A percentile compares a stretch with the other conserved stretches of the same genome.
These are phyloP conservation scores for Poliocrania exsul DNA, from an alignment of 2,797 vertebrate genomes.

Conservation along the genomic window DNA sequence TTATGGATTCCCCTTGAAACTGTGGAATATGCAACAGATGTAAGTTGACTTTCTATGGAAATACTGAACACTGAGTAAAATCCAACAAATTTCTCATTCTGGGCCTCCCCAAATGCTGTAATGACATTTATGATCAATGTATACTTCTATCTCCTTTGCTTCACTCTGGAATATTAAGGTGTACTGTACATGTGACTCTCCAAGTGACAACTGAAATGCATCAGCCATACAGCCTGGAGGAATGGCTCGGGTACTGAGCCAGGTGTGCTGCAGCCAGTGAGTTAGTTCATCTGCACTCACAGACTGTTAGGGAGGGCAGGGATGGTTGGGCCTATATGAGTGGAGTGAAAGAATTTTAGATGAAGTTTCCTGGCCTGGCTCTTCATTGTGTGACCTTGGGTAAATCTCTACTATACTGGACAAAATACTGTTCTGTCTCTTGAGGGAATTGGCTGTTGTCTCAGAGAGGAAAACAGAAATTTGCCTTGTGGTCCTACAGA, in stretches of 20 bases:
- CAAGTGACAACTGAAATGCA: not conserved
- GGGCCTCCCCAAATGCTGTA: not conserved
- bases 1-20: constrained; percentile 70
- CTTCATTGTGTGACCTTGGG: not conserved
- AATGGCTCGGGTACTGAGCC: not conserved
- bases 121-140: not conserved
- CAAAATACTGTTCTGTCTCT: not conserved
- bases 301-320: not conserved
- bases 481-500: not conserved
- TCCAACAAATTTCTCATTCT: not conserved
- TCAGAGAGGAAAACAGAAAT: not conserved
- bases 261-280: not conserved
- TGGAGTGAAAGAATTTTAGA: not conserved
- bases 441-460: not conserved
- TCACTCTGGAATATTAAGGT: not conserved
- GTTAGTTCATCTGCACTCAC: not conserved
- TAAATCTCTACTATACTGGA: not conserved
- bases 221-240: not conserved
- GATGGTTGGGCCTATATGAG: not conserved
- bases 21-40: constrained; percentile 60
- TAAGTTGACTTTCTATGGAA: constrained; percentile 35
- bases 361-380: not conserved
- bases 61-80: not conserved
- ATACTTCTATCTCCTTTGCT: not conserved
- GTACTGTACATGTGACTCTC: not conserved